Base-by-base conservation (phyloP, 2,797 vertebrate genomes). In the Anableps anableps region DNA sequence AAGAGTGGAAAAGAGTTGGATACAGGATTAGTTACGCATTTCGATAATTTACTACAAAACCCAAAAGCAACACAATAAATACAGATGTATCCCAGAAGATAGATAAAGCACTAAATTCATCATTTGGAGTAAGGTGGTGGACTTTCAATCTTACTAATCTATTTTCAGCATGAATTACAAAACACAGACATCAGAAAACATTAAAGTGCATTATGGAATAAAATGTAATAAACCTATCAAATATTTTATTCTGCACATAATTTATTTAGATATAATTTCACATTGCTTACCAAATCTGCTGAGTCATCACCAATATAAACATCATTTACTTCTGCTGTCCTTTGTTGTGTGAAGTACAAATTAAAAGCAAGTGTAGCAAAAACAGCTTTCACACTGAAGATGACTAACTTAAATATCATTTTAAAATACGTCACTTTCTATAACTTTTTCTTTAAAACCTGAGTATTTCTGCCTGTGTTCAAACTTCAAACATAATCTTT, bases 21-120 rank as follows among this genome's bases (percentile, higher is more conserved):
- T 31, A 41, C 11, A 41, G 55, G 21, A 45, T 23, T 47, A 3
- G 8, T 10, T 29, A 29, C 3, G 2, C 68, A 31, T 47, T 71
- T 0, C n/a, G 19, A 62, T 19, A 76, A 55, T 70, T 72, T 76
- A 77, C 55, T 11, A 76, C 74, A 82, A 74, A 85, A 80, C 72
- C 73, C 14, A 21, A 62, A 84, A 75, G 26, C 10, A 47, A 68
- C 45, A 66, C 7, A 75, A 75, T 38, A 31, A 77, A 7, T 48
- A 36, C 71, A 26, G 60, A 72, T 70, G 74, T 34, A 72, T 58
- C 53, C 2, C 17, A 76, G 36, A 19, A 23, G 72, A 13, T 34
- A 4, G 16, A 5, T 47, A 73, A 31, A 79, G 53, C 19, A 23
- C 13, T 19, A n/a, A 36, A 48, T 6, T 19, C 31, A 48, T 76